Evolutionary conservation across 2,888 invertebrate species (phyloP).

Genomic region (Drosophila histrio): DNA sequence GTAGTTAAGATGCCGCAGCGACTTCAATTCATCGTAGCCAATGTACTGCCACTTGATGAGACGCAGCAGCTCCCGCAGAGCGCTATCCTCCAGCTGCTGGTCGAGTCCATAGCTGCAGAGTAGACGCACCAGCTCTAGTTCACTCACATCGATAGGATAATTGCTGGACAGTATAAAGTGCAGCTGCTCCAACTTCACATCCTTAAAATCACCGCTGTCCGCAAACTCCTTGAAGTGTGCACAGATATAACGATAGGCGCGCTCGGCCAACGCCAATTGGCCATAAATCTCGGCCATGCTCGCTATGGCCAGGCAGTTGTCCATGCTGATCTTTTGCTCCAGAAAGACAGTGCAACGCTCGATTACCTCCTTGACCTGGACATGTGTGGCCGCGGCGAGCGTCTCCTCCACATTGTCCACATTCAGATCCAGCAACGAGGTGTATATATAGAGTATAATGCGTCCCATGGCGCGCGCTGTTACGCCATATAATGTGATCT

Average conservation of each 20-base stretch:
- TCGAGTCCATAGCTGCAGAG: conserved; percentile 54
- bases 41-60: conserved; percentile 62
- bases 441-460: conserved; percentile 89
- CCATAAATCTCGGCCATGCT: conserved; percentile 89
- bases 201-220: conserved; percentile 86
- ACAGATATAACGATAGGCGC: conserved; percentile 88
- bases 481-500: conserved; percentile 88
- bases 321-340: conserved; percentile 88
- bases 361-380: conserved; percentile 87
- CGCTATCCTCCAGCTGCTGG: conserved; percentile 47
- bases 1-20: conserved; percentile 40
- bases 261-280: conserved; percentile 86
- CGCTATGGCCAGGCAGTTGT: conserved; percentile 90
- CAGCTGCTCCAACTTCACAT: conserved; percentile 87
- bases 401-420: conserved; percentile 86
- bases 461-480: conserved; percentile 87
- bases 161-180: conserved; percentile 87
- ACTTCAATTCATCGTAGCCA: conserved; percentile 37
- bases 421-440: conserved; percentile 86
- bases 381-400: conserved; percentile 88
- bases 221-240: conserved; percentile 87
- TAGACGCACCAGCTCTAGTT: conserved; percentile 57
- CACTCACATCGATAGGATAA: conserved; percentile 87
- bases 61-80: conserved; percentile 41
- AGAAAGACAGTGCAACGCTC: conserved; percentile 88